phyloP scores from a whole-genome alignment of 2,888 invertebrate genomes.

The Marasmarcha lunaedactyla region DNA sequence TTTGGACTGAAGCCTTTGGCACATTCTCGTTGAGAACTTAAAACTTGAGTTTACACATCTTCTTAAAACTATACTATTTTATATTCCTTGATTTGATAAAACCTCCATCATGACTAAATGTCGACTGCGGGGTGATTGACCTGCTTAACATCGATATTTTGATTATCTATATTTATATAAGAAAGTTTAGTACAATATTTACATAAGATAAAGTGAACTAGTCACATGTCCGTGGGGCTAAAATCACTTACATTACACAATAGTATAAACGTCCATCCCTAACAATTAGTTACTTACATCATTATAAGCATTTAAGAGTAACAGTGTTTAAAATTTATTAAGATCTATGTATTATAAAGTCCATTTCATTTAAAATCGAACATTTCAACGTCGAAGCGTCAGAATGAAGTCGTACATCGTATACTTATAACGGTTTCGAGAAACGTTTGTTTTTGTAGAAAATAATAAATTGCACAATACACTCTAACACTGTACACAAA shows the following conservation, averaged over 20 bases:
- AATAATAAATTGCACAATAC: not conserved
- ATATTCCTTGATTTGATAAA: slow-evolving; percentile 22
- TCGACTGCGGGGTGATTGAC: slow-evolving; percentile 16
- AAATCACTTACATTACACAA: slow-evolving; percentile 50
- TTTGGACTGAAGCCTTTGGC: slow-evolving; percentile 53
- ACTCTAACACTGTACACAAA: too few relatives aligned
- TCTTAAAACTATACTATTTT: slow-evolving; percentile 31
- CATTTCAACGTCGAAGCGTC: slow-evolving; percentile 44
- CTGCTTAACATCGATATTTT: slow-evolving; percentile 31
- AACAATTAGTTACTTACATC: slow-evolving; percentile 38
- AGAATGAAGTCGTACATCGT: slow-evolving; percentile 62
- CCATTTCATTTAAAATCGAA: slow-evolving; percentile 52
- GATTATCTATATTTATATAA: slow-evolving; percentile 27
- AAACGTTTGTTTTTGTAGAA: slow-evolving; percentile 23
- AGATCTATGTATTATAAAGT: slow-evolving; percentile 40
- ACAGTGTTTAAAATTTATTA: slow-evolving; percentile 66
- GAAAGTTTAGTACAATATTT: slow-evolving; percentile 43
- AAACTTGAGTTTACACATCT: slow-evolving; percentile 33
- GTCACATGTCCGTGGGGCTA: slow-evolving; percentile 41
- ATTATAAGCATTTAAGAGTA: slow-evolving; percentile 62
- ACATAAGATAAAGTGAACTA: slow-evolving; percentile 25
- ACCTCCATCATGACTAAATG: slow-evolving; percentile 7
- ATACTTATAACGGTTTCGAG: slow-evolving; percentile 67
- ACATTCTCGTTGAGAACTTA: slow-evolving; percentile 56
- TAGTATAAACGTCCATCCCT: slow-evolving; percentile 60